Evolutionary conservation across 2,113 vertebrate genomes (phyloP), one percentile per base, ranked within the genome.

Genomic region (Charina bottae): DNA sequence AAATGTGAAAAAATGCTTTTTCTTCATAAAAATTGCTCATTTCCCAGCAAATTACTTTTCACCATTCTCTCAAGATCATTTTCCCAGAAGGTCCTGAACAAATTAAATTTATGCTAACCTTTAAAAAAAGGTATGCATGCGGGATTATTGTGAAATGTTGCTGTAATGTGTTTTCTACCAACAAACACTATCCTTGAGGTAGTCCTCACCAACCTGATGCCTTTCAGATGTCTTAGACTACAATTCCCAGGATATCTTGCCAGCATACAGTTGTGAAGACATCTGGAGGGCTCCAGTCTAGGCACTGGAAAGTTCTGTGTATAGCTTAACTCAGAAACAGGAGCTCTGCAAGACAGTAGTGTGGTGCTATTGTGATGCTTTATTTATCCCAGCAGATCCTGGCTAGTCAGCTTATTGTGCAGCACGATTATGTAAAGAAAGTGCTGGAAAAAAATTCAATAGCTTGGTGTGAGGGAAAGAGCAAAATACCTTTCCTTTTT

Each of bases 401-500:
- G 23, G 1, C 24, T 21, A 78, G 24, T 15, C 17, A 21, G n/a
- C 26, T 86, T 46, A 26, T 42, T 6, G 55, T 19, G 60, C 53
- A 87, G 24, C 53, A 5, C 56, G 10, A 55, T n/a, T 46, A 26
- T 15, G 28, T 10, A 17, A 58, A 56, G 62, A 54, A 72, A 72
- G 15, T 28, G 7, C 28, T 84, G 24, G 23, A 58, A 33, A 17
- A 72, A 19, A 37, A 49, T 93, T 91, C 92, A 55, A 78, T 64
- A 3, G 26, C 12, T 28, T 78, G 6, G 19, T 85, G 54, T 53
- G 89, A 93, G 72, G 84, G 83, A 3, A 89, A n/a, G 37, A 90
- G 13, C n/a, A 55, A 92, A 90, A 17, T 56, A 33, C 6, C 59
- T 94, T 56, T 84, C 87, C 3, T 2, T 10, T 83, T 95, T 93